A percentile compares a stretch with the other conserved stretches of the same genome.
These are phyloP conservation scores for Linurgus olivaceus DNA, from an alignment of 2,797 vertebrate species.

Conservation along the genomic window DNA sequence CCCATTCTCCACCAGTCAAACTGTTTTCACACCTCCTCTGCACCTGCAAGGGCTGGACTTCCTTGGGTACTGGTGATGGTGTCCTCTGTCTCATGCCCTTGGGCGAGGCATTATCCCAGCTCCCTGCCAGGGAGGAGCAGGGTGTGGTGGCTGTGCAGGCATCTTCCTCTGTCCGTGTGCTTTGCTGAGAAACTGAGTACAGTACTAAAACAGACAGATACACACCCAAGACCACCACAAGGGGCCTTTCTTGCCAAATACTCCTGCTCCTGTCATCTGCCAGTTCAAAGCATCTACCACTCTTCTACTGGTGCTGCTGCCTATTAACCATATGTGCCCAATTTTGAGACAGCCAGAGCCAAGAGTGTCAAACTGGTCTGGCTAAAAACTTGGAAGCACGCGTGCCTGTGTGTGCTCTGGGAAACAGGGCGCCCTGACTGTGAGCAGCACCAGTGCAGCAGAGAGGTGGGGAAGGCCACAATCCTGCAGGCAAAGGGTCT, in stretches of 20 bases:
- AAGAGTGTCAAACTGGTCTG: background rate
- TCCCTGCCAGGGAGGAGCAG: background rate
- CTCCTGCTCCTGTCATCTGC: background rate
- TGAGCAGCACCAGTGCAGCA: background rate
- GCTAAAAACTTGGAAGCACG: background rate
- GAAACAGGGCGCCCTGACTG: background rate
- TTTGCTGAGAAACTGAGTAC: background rate
- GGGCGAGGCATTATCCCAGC: background rate
- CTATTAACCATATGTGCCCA: background rate
- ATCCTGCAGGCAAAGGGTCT: background rate
- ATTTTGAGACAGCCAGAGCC: background rate
- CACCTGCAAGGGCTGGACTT: background rate
- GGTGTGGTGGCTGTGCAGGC: background rate
- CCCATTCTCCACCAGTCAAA: background rate
- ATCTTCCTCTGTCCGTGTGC: background rate
- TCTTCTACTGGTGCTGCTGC: background rate
- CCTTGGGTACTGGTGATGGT: background rate
- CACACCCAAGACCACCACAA: background rate
- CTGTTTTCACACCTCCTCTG: background rate
- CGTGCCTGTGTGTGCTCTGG: background rate
- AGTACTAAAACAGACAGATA: background rate
- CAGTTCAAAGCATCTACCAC: conserved; percentile 18
- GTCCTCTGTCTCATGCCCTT: background rate
- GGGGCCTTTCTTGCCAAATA: background rate
- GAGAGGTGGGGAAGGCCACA: background rate